Percentiles rank a stretch among this genome's conserved stretches.
These are phyloP conservation scores for Stegastes partitus DNA, from an alignment of 2,113 vertebrate species.

Conservation along the genomic window DNA sequence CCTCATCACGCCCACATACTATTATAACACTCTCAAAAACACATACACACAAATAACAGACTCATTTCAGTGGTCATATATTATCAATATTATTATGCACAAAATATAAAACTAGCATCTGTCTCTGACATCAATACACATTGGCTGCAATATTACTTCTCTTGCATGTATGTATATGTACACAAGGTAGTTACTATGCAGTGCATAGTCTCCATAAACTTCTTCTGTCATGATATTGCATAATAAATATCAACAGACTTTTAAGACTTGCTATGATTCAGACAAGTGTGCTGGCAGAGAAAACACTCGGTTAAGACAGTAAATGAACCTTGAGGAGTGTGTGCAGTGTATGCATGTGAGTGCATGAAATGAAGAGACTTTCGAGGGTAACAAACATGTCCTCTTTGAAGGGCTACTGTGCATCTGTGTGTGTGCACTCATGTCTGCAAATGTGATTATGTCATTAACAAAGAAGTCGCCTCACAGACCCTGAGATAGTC, in stretches of 20 bases:
- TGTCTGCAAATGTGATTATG: conserved; percentile 14
- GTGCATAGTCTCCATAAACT: conserved; percentile 46
- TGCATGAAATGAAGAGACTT: conserved; percentile 10
- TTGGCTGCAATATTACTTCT: conserved; percentile 58
- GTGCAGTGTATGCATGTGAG: conserved; percentile 1
- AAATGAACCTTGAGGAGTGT: conserved; percentile 42
- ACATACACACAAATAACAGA: conserved; percentile 55
- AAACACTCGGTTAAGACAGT: conserved; percentile 44
- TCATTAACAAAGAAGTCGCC: conserved; percentile 27
- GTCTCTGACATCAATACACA: conserved; percentile 70
- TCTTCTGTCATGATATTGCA: conserved; percentile 62
- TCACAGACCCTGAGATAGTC: conserved; percentile 59
- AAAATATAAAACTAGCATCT: conserved; percentile 79
- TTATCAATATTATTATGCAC: conserved; percentile 66
- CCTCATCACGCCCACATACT: conserved; percentile 51
- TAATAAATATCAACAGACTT: conserved; percentile 68
- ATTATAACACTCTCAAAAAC: conserved; percentile 54
- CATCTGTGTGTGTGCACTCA: not conserved
- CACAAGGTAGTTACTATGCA: conserved; percentile 54
- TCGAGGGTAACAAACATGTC: conserved; percentile 4
- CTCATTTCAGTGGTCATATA: conserved; percentile 60
- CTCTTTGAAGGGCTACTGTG: conserved; percentile 8
- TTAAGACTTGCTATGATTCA: conserved; percentile 48
- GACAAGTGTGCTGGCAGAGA: conserved; percentile 30
- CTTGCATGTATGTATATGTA: conserved; percentile 49